These are phyloP conservation scores for Noctua fimbriata DNA, from an alignment of 2,888 invertebrate genomes.

Conservation along the genomic window DNA sequence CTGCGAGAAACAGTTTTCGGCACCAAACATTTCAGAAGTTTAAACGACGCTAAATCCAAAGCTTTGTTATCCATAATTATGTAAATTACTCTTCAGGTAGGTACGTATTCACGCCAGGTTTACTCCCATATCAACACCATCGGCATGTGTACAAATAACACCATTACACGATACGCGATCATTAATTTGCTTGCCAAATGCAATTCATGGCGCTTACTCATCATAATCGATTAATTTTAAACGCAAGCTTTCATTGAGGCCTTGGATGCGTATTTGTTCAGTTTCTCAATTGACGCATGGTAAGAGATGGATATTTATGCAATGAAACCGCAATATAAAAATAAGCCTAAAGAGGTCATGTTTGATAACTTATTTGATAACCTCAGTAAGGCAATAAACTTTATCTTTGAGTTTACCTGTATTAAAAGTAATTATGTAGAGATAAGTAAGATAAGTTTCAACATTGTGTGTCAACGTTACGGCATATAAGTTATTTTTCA, in stretches of 20 bases:
- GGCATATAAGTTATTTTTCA: constrained; percentile 12
- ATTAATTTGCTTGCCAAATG: constrained; percentile 34
- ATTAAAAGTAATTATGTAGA: constrained; percentile 32
- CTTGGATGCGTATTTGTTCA: constrained; percentile 48
- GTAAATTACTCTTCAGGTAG: background rate
- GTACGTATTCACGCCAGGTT: background rate
- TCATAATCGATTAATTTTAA: constrained; percentile 52
- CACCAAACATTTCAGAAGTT: background rate
- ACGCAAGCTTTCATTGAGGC: constrained; percentile 47
- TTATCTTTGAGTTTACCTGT: constrained; percentile 34
- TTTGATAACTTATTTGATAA: constrained; percentile 58
- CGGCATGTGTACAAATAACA: background rate
- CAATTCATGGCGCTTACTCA: constrained; percentile 20
- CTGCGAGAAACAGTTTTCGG: background rate
- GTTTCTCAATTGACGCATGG: constrained; percentile 44
- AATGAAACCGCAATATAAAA: constrained; percentile 43
- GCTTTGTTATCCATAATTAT: background rate
- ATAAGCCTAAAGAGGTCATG: constrained; percentile 55
- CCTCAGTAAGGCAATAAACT: constrained; percentile 35
- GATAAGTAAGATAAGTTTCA: constrained; percentile 38
- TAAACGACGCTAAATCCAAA: background rate
- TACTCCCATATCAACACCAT: background rate
- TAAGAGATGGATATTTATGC: constrained; percentile 36
- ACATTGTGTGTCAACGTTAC: constrained; percentile 25
- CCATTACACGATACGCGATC: background rate